Base-by-base conservation (phyloP, 2,888 invertebrate genomes). In the Eudemis profundana region DNA sequence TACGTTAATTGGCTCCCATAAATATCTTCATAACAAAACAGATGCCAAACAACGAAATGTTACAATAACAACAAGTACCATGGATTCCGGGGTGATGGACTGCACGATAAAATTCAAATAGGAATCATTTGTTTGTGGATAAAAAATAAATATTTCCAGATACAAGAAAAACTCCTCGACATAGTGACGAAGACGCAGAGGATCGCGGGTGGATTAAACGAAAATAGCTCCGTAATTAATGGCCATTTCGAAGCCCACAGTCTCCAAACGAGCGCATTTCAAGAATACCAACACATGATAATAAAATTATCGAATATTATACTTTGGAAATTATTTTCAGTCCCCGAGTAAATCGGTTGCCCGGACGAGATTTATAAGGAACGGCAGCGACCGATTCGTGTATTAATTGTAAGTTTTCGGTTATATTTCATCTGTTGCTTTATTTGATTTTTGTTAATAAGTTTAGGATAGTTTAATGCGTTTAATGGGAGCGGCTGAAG, bases 161-260 rank as follows among this genome's bases (percentile, higher is more conserved):
- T 61, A 61, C 66, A 66, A 61, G 56, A 69, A 69, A 66, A 66
- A 69, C 38, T 65, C 56, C 54, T 36, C 78, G 75, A 79, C 75
- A 80, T 76, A 76, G 81, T 86, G 86, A 84, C 81, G 80, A 81
- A 75, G 74, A 82, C 85, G 82, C 83, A 82, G 79, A 77, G 71
- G 75, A 78, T 84, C 81, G 83, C 84, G 78, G 83, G 84, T 83
- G 88, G 90, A 90, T 90, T 89, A 87, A 79, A 86, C 89, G 69
- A 79, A 90, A 91, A 91, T 90, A 91, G 85, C 85, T 67, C 72
- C 49, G 78, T 87, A 89, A 90, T 89, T 89, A 89, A 90, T 89
- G 84, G 81, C 74, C 79, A 82, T 81, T 81, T 81, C 72, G 78
- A 82, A 84, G 79, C 81, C 82, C 87, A 85, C 85, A 86, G 86